Percentiles rank a stretch among this genome's conserved stretches.
phyloP scores from a whole-genome alignment of 2,888 invertebrate species.

The Eupeodes latifasciatus region DNA sequence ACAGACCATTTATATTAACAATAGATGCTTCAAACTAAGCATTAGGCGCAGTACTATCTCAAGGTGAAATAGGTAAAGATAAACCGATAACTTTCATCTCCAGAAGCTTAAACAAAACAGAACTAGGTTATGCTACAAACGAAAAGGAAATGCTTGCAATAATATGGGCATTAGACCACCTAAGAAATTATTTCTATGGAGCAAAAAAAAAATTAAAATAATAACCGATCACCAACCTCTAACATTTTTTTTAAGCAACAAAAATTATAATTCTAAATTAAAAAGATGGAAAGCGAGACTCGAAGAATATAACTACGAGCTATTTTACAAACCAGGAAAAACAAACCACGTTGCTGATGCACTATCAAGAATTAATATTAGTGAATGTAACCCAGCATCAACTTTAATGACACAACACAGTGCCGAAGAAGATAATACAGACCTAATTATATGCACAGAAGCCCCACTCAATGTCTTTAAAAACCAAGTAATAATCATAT shows the following conservation, averaged over 20 bases:
- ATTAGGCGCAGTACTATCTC: slow-evolving; percentile 7
- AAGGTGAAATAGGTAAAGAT: slow-evolving; percentile 21
- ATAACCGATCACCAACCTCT: slow-evolving; percentile 42
- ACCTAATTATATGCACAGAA: no score
- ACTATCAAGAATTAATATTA: slow-evolving; percentile 5
- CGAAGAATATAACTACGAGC: slow-evolving; percentile 6
- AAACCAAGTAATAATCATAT: no score
- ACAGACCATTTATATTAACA: slow-evolving; percentile 18
- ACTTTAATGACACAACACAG: not conserved
- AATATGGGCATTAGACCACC: not conserved
- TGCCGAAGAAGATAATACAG: not conserved
- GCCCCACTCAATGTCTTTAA: no score
- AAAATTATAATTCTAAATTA: slow-evolving; percentile 42
- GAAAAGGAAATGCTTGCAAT: slow-evolving; percentile 13
- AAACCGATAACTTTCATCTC: slow-evolving; percentile 43
- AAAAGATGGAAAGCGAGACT: slow-evolving; percentile 36
- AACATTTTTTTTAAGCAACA: slow-evolving; percentile 38
- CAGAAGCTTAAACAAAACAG: slow-evolving; percentile 24
- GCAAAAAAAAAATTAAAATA: slow-evolving; percentile 17
- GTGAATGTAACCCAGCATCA: not conserved
- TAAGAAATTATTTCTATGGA: not conserved
- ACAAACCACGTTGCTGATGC: slow-evolving; percentile 25
- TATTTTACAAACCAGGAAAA: slow-evolving; percentile 35
- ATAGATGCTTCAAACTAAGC: slow-evolving; percentile 18
- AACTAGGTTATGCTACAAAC: not conserved